phyloP scores from a whole-genome alignment of 2,113 vertebrate species.

The Spheniscus mendiculus region DNA sequence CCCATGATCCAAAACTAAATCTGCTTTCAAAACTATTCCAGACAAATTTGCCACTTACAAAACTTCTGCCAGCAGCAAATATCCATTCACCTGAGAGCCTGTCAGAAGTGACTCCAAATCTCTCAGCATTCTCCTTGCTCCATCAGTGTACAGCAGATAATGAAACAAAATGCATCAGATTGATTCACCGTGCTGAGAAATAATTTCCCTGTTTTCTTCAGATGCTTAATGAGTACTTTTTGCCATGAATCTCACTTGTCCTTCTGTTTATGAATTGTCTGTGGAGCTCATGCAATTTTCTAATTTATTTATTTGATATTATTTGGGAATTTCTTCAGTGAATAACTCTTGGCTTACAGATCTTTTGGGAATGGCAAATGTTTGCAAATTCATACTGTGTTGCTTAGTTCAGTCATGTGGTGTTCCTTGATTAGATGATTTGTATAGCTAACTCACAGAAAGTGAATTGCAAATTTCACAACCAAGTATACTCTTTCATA shows the following conservation, averaged over 20 bases:
- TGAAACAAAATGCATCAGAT: neutral
- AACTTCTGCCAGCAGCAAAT: conserved; percentile 8
- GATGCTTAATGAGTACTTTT: neutral
- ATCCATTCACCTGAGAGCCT: neutral
- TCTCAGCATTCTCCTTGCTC: neutral
- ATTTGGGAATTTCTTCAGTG: neutral
- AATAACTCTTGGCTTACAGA: neutral
- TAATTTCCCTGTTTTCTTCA: neutral
- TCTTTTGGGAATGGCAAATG: neutral
- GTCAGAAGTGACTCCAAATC: neutral
- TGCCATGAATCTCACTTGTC: neutral
- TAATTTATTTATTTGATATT: conserved; percentile 1
- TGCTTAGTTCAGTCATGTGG: neutral
- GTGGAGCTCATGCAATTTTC: neutral
- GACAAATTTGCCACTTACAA: neutral
- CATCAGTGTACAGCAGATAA: neutral
- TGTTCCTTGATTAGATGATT: conserved; percentile 4
- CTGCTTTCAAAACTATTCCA: neutral
- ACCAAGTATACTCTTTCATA: neutral
- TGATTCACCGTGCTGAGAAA: neutral
- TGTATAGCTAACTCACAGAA: neutral
- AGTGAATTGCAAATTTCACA: neutral
- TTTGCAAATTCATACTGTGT: neutral
- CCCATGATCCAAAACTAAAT: neutral
- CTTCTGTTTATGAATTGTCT: neutral